These are phyloP conservation scores for Brotula barbata DNA, from an alignment of 2,797 vertebrate genomes.

Conservation along the genomic window DNA sequence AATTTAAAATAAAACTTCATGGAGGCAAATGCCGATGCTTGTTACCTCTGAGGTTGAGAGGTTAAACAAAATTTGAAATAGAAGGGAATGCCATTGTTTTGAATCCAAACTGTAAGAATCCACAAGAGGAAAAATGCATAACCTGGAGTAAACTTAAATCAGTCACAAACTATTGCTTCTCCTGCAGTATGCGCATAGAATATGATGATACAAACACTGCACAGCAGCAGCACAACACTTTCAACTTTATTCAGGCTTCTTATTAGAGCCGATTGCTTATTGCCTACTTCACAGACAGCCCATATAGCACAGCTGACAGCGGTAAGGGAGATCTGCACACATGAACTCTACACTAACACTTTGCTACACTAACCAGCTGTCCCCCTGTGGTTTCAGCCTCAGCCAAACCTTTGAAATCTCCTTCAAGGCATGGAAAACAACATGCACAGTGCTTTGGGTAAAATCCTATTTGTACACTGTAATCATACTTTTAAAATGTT, in stretches of 20 bases:
- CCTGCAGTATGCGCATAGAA: slow-evolving; percentile 22
- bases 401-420: slow-evolving; percentile 80
- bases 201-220: slow-evolving; percentile 37
- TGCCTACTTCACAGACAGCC: slow-evolving; percentile 68
- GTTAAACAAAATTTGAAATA: no score
- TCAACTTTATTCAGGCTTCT: slow-evolving; percentile 69
- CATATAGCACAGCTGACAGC: slow-evolving; percentile 72
- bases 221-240: slow-evolving; percentile 65
- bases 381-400: slow-evolving; percentile 76
- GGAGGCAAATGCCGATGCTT: no score
- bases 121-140: slow-evolving; percentile 8
- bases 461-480: slow-evolving; percentile 78
- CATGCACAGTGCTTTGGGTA: slow-evolving; percentile 76
- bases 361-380: slow-evolving; percentile 76
- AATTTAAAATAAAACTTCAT: no score
- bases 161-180: slow-evolving; percentile 23
- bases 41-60: no score
- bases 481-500: slow-evolving; percentile 80
- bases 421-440: slow-evolving; percentile 76
- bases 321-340: slow-evolving; percentile 67
- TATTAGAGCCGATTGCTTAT: slow-evolving; percentile 75
- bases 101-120: slow-evolving; percentile 6
- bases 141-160: slow-evolving; percentile 33
- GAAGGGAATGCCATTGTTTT: background rate
- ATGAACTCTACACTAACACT: slow-evolving; percentile 74